phyloP scores from a whole-genome alignment of 2,888 invertebrate genomes.

The Drosophila atroscutellata region DNA sequence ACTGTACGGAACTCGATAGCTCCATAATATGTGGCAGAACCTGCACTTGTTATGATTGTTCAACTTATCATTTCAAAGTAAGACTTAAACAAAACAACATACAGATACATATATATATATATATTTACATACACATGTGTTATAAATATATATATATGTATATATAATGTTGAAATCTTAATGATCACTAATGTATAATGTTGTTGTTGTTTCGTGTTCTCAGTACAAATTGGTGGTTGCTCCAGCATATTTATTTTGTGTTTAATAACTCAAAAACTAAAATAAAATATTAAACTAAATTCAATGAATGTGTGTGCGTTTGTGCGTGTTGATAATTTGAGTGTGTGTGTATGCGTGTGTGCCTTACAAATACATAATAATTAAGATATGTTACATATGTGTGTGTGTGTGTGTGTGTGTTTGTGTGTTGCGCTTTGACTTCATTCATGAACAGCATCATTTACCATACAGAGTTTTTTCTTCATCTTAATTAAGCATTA shows the following conservation, averaged over 20 bases:
- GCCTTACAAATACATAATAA: constrained; percentile 17
- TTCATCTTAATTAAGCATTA: constrained; percentile 29
- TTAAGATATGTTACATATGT: constrained; percentile 33
- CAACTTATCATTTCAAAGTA: constrained; percentile 32
- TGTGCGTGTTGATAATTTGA: constrained; percentile 4
- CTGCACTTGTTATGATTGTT: no score
- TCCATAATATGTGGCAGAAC: no score
- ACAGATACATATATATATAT: constrained; percentile 1
- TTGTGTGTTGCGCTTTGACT: constrained; percentile 58
- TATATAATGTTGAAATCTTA: constrained; percentile 5
- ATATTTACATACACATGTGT: neutral
- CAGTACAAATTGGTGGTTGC: constrained; percentile 43
- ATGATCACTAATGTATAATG: constrained; percentile 8
- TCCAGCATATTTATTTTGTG: constrained; percentile 23
- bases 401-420: neutral
- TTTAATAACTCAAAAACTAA: constrained; percentile 9
- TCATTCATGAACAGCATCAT: constrained; percentile 80
- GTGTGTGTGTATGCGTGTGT: neutral
- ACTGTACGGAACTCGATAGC: constrained; percentile 1
- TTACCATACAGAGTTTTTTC: constrained; percentile 21
- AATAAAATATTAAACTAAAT: constrained; percentile 14
- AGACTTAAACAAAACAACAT: constrained; percentile 28
- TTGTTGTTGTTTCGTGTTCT: constrained; percentile 11
- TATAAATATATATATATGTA: neutral
- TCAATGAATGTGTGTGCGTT: constrained; percentile 2